Evolutionary conservation across 30 jellyfish, hydroid and myxozoan genomes (phyloP).

Genomic region (Aurelia aurita complex sp. Pacific): DNA sequence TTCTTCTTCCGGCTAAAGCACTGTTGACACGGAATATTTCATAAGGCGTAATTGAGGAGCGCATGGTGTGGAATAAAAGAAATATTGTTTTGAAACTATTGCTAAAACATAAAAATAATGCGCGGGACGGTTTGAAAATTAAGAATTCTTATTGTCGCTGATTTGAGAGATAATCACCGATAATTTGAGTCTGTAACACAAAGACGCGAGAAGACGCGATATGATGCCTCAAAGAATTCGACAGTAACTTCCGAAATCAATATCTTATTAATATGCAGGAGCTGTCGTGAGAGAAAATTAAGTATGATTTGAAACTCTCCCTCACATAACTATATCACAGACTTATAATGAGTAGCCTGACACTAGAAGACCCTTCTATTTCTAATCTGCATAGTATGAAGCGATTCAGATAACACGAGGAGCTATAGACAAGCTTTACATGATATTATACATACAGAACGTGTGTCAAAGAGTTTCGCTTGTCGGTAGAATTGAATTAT

Average conservation of each 20-base stretch:
- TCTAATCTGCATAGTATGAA: background rate
- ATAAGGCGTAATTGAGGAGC: background rate
- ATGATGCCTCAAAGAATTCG: conserved; percentile 25
- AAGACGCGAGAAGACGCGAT: background rate
- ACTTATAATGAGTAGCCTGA: background rate
- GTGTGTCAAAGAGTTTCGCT: too few relatives aligned
- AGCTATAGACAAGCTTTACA: too few relatives aligned
- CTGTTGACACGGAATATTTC: background rate
- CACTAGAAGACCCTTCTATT: background rate
- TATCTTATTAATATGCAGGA: conserved; percentile 24
- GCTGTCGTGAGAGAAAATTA: conserved; percentile 43
- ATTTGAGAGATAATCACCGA: conserved; percentile 37
- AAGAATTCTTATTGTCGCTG: conserved; percentile 22
- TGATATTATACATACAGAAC: too few relatives aligned
- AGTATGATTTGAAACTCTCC: conserved; percentile 19
- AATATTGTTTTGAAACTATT: conserved; percentile 6
- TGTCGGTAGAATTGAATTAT: too few relatives aligned
- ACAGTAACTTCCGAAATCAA: conserved; percentile 44
- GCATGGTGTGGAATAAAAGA: conserved; percentile 17
- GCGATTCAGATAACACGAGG: conserved; percentile 11
- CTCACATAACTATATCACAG: background rate
- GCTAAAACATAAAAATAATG: conserved; percentile 21
- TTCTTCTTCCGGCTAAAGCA: too few relatives aligned
- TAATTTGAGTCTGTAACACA: conserved; percentile 46
- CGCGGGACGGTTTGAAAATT: conserved; percentile 37